phyloP scores from a whole-genome alignment of 2,113 vertebrate genomes.

The Oophaga pumilio region DNA sequence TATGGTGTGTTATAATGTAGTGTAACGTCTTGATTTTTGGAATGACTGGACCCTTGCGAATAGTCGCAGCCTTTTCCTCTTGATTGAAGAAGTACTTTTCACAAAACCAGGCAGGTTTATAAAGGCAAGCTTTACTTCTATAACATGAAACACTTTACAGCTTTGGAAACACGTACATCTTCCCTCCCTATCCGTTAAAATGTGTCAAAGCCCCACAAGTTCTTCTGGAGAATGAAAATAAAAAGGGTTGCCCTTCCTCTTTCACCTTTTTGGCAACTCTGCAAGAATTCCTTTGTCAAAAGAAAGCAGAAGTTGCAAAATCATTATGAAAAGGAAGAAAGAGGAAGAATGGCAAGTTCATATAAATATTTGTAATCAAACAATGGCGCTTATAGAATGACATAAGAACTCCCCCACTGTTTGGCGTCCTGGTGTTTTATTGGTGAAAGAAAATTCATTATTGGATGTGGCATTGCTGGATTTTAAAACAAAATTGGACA shows the following conservation, averaged over 20 bases:
- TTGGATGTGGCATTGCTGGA: slow-evolving; percentile 67
- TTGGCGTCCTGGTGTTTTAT: slow-evolving; percentile 64
- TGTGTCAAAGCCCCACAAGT: slow-evolving; percentile 52
- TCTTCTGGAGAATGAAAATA: slow-evolving; percentile 54
- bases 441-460: slow-evolving; percentile 68
- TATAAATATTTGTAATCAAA: slow-evolving; percentile 64
- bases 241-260: slow-evolving; percentile 59
- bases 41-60: slow-evolving; percentile 33
- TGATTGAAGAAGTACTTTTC: slow-evolving; percentile 33
- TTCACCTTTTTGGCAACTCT: slow-evolving; percentile 62
- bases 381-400: slow-evolving; percentile 63
- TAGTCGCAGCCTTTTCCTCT: slow-evolving; percentile 10
- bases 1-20: slow-evolving; percentile 17
- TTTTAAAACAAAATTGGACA: slow-evolving; percentile 69
- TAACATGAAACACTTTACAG: slow-evolving; percentile 61
- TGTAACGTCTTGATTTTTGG: not conserved
- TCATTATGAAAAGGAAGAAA: slow-evolving; percentile 60
- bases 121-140: slow-evolving; percentile 30
- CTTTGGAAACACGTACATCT: slow-evolving; percentile 55
- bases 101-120: slow-evolving; percentile 44
- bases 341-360: slow-evolving; percentile 60
- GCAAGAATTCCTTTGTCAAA: slow-evolving; percentile 63
- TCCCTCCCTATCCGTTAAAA: slow-evolving; percentile 52
- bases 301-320: slow-evolving; percentile 68
- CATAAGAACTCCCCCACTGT: slow-evolving; percentile 67